Evolutionary conservation across 2,888 invertebrate genomes (phyloP).

Genomic region (Gandaritis pyraliata): DNA sequence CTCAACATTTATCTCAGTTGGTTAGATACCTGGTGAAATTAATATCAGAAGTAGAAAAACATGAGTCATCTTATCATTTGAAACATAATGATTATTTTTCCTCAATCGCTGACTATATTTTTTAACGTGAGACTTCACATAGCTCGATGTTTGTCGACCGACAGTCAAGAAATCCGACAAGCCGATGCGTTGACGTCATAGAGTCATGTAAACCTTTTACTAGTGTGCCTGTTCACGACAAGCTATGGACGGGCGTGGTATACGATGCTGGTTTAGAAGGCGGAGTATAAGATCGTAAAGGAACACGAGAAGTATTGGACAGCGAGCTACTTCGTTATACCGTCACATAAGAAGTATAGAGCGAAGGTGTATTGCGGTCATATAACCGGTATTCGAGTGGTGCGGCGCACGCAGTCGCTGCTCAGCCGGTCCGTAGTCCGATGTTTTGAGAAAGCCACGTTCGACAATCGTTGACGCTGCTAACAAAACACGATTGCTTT

Average conservation of each 20-base stretch:
- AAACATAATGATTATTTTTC: slow-evolving; percentile 52
- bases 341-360: slow-evolving; percentile 54
- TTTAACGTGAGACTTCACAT: slow-evolving; percentile 72
- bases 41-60: slow-evolving; percentile 8
- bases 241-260: slow-evolving; percentile 39
- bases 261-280: slow-evolving; percentile 60
- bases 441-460: slow-evolving; percentile 82
- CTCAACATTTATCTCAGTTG: no score
- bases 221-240: slow-evolving; percentile 52
- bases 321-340: slow-evolving; percentile 46
- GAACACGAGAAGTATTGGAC: slow-evolving; percentile 62
- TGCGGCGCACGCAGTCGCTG: slow-evolving; percentile 72
- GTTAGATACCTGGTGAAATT: background rate
- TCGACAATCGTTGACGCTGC: slow-evolving; percentile 69
- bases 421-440: slow-evolving; percentile 69
- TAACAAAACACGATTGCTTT: slow-evolving; percentile 76
- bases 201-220: slow-evolving; percentile 73
- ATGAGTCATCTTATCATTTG: slow-evolving; percentile 37
- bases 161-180: slow-evolving; percentile 80
- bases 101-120: slow-evolving; percentile 64
- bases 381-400: slow-evolving; percentile 83
- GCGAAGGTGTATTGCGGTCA: slow-evolving; percentile 80
- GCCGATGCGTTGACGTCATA: slow-evolving; percentile 83
- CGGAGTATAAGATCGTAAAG: slow-evolving; percentile 33
- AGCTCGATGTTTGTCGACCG: slow-evolving; percentile 76